Base-by-base conservation (phyloP, 2,888 invertebrate genomes). In the Teinopalpus imperialis region DNA sequence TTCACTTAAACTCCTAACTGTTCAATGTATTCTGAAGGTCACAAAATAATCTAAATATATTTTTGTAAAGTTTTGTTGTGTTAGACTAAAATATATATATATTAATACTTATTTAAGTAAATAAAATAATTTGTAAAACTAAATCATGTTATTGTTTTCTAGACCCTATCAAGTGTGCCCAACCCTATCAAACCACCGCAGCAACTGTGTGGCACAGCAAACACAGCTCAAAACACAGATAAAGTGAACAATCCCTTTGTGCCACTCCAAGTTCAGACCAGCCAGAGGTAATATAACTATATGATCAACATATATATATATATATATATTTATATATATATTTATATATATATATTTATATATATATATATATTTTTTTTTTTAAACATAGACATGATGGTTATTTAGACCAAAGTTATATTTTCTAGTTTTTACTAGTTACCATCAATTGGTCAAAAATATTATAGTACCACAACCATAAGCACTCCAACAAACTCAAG, bases 241-340 rank as follows among this genome's bases (percentile, higher is more conserved):
- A 78, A 71, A 44, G 52, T 69, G 16, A 59, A 43, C 56, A 82
- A 78, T 35, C 86, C 88, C 0, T 89, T 89, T 53, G 88, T 89
- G 5, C 89, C 89, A 1, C 68, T 89, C 2, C 89, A 89, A 72
- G 89, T 87, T 2, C 85, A 89, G 47, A 81, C 88, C n/a, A 83
- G 85, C 52, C 79, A 72, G 54, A 71, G 83, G 87, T 87, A 13
- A 30, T n/a, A n/a, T n/a, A n/a, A n/a, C n/a, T n/a, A n/a, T n/a
- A n/a, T n/a, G n/a, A n/a, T n/a, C n/a, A n/a, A n/a, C n/a, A n/a
- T n/a, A n/a, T n/a, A n/a, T n/a, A n/a, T n/a, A 3, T 4, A 13
- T 2, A 31, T 14, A 8, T n/a, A 14, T 14, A 14, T 4, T 31
- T 4, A 31, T 44, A 39, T 43, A 16, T 16, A 29, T 3, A 10